Conservation (phyloP, 2,797 vertebrate genomes). For the Paguma larvata region DNA sequence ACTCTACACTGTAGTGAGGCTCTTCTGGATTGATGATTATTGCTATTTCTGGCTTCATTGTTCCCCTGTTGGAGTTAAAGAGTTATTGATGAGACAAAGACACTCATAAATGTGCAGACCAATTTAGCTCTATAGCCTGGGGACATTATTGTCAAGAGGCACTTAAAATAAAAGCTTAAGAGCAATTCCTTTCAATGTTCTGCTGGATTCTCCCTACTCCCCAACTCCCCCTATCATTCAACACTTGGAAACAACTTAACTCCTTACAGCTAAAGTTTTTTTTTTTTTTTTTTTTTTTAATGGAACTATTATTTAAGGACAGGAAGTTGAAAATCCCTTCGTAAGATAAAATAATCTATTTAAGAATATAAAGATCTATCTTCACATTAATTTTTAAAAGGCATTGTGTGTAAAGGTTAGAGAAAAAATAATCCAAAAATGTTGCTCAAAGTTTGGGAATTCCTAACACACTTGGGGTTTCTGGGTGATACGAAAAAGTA, state of each 20-base stretch:
- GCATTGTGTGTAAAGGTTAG: not conserved
- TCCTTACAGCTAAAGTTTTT: not conserved
- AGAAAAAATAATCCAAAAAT: not conserved
- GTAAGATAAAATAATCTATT: not conserved
- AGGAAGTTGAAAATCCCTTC: not conserved
- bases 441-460: not conserved
- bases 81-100: not conserved
- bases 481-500: not conserved
- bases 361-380: not conserved
- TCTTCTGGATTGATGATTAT: not conserved
- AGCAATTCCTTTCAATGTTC: not conserved
- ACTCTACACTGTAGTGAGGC: not conserved
- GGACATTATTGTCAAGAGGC: not conserved
- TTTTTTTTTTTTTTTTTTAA: not conserved
- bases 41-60: not conserved
- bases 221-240: not conserved
- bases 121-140: not conserved
- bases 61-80: not conserved
- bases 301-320: not conserved
- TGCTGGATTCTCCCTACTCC: fast-evolving
- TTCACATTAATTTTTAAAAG: not conserved
- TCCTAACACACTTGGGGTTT: not conserved
- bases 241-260: not conserved
- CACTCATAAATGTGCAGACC: constrained; percentile 19
- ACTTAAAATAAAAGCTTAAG: not conserved